Evolutionary conservation across 30 jellyfish, hydroid and myxozoan species (phyloP), one percentile per base, ranked within the genome.

Genomic region (Aurelia aurita complex sp. Pacific): DNA sequence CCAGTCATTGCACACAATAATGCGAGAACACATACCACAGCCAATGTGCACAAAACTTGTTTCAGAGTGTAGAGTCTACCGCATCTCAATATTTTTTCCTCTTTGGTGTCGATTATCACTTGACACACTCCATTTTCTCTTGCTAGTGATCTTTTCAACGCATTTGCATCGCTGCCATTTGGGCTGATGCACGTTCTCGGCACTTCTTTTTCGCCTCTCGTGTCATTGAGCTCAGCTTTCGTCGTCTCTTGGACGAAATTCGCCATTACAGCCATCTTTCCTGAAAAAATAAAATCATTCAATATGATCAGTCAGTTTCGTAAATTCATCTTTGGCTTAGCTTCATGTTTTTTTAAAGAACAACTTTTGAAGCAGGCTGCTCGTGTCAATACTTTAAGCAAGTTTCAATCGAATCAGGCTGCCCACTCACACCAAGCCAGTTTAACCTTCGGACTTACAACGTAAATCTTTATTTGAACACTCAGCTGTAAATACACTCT

Each of bases 51-150:
- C 68, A 79, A 11, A 66, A 61, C 38, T 34, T 43, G 34, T 17
- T 76, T 76, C 33, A 61, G 32, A 10, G 40, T 75, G 23, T 64
- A 42, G 51, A 69, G 3, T 8, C 15, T 61, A 64, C 34, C 50
- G 73, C 69, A 69, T 63, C 71, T 82, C 13, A 9, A 34, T 50
- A 54, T 34, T 42, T 46, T 70, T 29, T 64, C 85, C 0, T 81
- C 83, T 6, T 61, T 73, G 1, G 83, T 43, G 18, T 70, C 73
- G 72, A 72, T 50, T 18, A 82, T 82, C 69, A 82, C 65, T 29
- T 82, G 91, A 36, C 73, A 82, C 0, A 52, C 86, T 36, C 91
- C 69, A 80, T 52, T 82, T 79, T 82, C 83, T 79, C 85, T 43
- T 35, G 80, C 77, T 59, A 77, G 35, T 6, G 52, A 66, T 40